Evolutionary conservation across 2,113 vertebrate genomes (phyloP), one percentile per base, ranked within the genome.

Genomic region (Dunckerocampus dactyliophorus): DNA sequence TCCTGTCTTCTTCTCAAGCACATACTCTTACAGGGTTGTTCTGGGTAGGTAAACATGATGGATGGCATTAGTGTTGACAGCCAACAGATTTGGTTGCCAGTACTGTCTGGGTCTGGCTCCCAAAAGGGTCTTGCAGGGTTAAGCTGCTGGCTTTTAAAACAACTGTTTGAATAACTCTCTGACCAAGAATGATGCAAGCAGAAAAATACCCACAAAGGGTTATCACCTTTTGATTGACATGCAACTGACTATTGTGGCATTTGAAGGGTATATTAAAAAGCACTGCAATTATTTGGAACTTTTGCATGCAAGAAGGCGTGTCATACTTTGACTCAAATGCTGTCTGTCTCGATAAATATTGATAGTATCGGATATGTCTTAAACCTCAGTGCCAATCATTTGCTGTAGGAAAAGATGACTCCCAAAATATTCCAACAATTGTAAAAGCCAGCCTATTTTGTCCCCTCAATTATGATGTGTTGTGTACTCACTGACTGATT

Each of bases 101-200:
- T 34, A 34, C 28, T 39, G 63, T 75, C 63, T 51, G 60, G 61
- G 37, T 46, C 19, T 0, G 21, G 16, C 55, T 49, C 34, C 63
- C 66, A 24, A 9, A 11, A 20, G 42, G 67, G 65, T 55, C 63
- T 65, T 62, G 37, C 2, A 34, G 56, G 59, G 71, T 81, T 53
- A 64, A 64, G 48, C 52, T 55, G 56, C 62, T 63, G 61, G 59
- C 59, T 64, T 55, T 47, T 43, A 1, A 43, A 37, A 59, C 47
- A 47, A 63, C 55, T 51, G 62, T 72, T 59, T 62, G 50, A 20
- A 7, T 59, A 71, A 80, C 75, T 66, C 75, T 52, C 45, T 67
- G 53, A 65, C 37, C 51, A 20, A 56, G 49, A 16, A 22, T 17
- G 31, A 59, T 8, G 53, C 19, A 20, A 52, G 46, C 21, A 49